Percentiles rank a stretch among this genome's conserved stretches.
Conservation (phyloP, 1,140 invertebrate genomes). For the Bradynema listronoti region DNA sequence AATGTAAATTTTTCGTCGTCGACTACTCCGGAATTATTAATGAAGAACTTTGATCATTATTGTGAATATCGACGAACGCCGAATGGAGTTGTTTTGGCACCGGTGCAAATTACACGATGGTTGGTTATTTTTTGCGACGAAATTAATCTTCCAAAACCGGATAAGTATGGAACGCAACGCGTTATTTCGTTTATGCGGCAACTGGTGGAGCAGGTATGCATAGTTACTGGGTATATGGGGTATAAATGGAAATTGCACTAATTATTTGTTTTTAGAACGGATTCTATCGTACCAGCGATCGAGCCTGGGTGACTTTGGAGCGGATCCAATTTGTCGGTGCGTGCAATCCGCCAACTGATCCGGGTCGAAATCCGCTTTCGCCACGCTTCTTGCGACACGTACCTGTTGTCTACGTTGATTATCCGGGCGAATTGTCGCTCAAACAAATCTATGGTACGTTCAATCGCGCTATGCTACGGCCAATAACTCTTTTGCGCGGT, state of each 20-base stretch:
- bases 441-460: slow-evolving; percentile 93
- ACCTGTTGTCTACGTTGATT: slow-evolving; percentile 98
- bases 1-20: slow-evolving; percentile 98
- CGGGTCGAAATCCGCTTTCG: slow-evolving; percentile 90
- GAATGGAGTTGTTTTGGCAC: slow-evolving; percentile 87
- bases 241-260: slow-evolving; percentile 14
- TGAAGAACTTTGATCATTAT: slow-evolving; percentile 99
- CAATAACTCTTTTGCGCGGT: slow-evolving; percentile 78
- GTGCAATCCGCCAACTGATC: slow-evolving; percentile 98
- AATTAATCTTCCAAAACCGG: slow-evolving; percentile 98
- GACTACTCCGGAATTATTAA: slow-evolving; percentile 88
- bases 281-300: slow-evolving; percentile 80
- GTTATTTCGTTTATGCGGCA: slow-evolving; percentile 97
- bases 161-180: slow-evolving; percentile 90
- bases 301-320: slow-evolving; percentile 91
- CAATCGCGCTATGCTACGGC: slow-evolving; percentile 86
- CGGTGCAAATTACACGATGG: slow-evolving; percentile 93
- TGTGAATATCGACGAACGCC: slow-evolving; percentile 93
- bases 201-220: slow-evolving; percentile 77
- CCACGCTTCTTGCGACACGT: slow-evolving; percentile 84
- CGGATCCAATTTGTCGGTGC: slow-evolving; percentile 98
- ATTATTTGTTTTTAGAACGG: slow-evolving; percentile 58
- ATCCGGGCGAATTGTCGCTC: slow-evolving; percentile 86
- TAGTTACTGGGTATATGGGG: neutral
- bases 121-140: slow-evolving; percentile 99